Conservation (phyloP, 2,888 invertebrate species). For the Thelaira solivaga region DNA sequence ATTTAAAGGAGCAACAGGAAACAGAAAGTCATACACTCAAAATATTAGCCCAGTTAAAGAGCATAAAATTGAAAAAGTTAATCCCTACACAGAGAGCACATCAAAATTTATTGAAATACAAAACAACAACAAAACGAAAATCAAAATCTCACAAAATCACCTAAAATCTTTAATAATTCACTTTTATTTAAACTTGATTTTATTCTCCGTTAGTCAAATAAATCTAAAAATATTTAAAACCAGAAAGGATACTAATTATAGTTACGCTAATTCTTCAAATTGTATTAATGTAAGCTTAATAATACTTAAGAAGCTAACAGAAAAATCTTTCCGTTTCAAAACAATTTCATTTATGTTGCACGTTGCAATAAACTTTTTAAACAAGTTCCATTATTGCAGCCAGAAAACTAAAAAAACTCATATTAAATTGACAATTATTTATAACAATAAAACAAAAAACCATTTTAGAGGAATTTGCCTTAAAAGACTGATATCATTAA, state of each 20-base stretch:
- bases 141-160: slow-evolving; percentile 42
- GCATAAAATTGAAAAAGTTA: background rate
- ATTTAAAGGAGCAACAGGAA: slow-evolving; percentile 41
- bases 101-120: background rate
- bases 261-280: background rate
- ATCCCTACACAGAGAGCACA: background rate
- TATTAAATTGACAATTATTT: slow-evolving; percentile 9
- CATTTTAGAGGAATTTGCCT: slow-evolving; percentile 72
- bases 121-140: slow-evolving; percentile 42
- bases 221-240: slow-evolving; percentile 38
- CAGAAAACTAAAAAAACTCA: slow-evolving; percentile 29
- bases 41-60: slow-evolving; percentile 32
- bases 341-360: slow-evolving; percentile 11
- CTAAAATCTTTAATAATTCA: slow-evolving; percentile 47
- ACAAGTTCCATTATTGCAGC: slow-evolving; percentile 6
- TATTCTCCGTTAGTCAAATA: slow-evolving; percentile 36
- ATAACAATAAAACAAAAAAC: slow-evolving; percentile 32
- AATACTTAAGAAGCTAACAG: background rate
- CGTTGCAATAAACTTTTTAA: slow-evolving; percentile 48
- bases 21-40: slow-evolving; percentile 35
- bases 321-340: slow-evolving; percentile 12
- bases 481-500: slow-evolving; percentile 76
- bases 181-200: slow-evolving; percentile 41
- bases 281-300: slow-evolving; percentile 41
- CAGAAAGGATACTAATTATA: slow-evolving; percentile 17